Evolutionary conservation across 1,140 invertebrate species (phyloP).

Genomic region (Mercenaria mercenaria): DNA sequence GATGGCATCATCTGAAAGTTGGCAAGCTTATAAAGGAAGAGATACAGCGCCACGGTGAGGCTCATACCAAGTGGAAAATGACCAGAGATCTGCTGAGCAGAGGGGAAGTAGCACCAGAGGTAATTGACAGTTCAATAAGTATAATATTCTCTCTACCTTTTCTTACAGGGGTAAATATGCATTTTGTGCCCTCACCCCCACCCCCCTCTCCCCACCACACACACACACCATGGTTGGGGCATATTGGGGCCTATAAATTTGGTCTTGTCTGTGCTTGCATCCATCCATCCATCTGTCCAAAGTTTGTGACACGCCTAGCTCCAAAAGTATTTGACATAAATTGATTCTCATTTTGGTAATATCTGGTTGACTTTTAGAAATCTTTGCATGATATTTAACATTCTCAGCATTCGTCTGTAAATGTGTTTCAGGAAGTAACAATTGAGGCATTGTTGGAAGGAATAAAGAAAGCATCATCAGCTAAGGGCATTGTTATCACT

Average conservation of each 20-base stretch:
- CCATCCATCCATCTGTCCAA: too few relatives aligned
- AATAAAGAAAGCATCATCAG: constrained; percentile 88
- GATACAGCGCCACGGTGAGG: constrained; percentile 73
- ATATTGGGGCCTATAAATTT: too few relatives aligned
- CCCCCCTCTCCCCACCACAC: too few relatives aligned
- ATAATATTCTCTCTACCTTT: not conserved
- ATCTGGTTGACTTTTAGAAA: too few relatives aligned
- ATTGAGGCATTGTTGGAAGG: constrained; percentile 94
- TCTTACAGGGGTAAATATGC: not conserved
- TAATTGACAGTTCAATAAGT: too few relatives aligned
- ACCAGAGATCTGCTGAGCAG: constrained; percentile 79
- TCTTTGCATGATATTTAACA: too few relatives aligned
- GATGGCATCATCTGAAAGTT: constrained; percentile 82
- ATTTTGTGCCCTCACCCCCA: not conserved
- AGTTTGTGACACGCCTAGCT: too few relatives aligned
- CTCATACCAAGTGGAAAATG: constrained; percentile 82
- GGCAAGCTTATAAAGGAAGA: constrained; percentile 78
- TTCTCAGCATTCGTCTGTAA: too few relatives aligned
- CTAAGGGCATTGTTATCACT: constrained; percentile 98
- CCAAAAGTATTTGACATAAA: too few relatives aligned
- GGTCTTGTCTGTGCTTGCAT: too few relatives aligned
- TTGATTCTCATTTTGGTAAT: too few relatives aligned
- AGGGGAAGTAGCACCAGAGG: constrained; percentile 84
- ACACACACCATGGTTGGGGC: too few relatives aligned
- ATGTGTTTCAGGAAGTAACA: constrained; percentile 91